Evolutionary conservation across 2,113 vertebrate species (phyloP), one percentile per base, ranked within the genome.

Genomic region (Parus major): DNA sequence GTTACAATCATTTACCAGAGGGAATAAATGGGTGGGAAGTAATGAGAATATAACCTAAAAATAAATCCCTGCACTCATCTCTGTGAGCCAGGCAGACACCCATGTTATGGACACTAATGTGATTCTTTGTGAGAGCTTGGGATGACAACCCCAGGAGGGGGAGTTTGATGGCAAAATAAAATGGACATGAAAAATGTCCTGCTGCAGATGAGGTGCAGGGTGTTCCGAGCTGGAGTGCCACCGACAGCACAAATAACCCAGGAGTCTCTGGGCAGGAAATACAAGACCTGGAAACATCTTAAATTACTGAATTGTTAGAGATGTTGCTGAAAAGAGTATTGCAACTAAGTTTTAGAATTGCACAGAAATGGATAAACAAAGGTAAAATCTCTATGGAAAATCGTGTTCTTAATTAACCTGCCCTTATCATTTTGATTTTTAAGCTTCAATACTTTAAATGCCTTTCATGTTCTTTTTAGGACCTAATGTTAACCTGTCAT

Each of bases 11-110:
- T 53, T 86, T 46, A 84, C 77, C 60, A 86, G 77, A 65, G 70
- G 46, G 72, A 68, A 84, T 57, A 91, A 93, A 91, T 11, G 57
- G 46, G 28, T 3, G 28, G 78, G 73, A 91, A 86, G 49, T 68
- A 91, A 93, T 86, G 82, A 95, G 83, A 84, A 56, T 72, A 17
- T 4, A 78, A 44, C 41, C 88, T 93, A 84, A 96, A 95, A 94
- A 93, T 90, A 95, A 53, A 78, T 22, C 24, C 61, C 53, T 59
- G 50, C 33, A 78, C 78, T 29, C 85, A 50, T 49, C 6, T 24
- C 25, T 20, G 50, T 39, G 78, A 90, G 68, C 33, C 42, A 63
- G 35, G 52, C 49, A 56, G 63, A 56, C 49, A 46, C 42, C 55
- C 31, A n/a, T 3, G 1, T 84, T 36, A 64, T 19, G 41, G 79